These are phyloP conservation scores for Thalassarche chlororhynchos DNA, from an alignment of 2,113 vertebrate species.

Conservation along the genomic window DNA sequence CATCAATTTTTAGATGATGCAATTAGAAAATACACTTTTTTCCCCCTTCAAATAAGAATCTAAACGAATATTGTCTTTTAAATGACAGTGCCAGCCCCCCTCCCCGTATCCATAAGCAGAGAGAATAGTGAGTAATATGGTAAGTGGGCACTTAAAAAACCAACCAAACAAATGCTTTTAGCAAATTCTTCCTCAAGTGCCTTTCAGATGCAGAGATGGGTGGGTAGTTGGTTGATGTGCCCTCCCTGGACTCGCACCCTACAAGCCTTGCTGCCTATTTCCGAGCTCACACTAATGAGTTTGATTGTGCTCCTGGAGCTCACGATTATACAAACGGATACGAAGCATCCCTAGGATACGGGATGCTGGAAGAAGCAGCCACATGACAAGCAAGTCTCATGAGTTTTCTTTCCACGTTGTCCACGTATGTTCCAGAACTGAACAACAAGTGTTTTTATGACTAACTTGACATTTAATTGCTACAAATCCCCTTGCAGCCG, in stretches of 20 bases:
- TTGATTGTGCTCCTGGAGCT: background rate
- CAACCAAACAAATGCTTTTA: background rate
- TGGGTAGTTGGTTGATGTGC: background rate
- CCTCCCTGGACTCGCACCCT: background rate
- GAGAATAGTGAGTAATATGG: background rate
- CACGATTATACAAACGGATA: fast-evolving
- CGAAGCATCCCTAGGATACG: fast-evolving
- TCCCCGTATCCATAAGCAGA: background rate
- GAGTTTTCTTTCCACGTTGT: background rate
- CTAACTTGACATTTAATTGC: background rate
- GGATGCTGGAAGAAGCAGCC: background rate
- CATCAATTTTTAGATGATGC: background rate
- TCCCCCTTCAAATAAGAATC: background rate
- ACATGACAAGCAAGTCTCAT: background rate
- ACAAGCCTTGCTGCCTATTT: background rate
- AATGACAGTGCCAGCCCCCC: background rate
- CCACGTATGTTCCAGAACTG: background rate
- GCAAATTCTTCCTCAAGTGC: slow-evolving; percentile 24
- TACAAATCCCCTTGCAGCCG: background rate
- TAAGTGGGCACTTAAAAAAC: background rate
- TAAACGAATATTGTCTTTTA: background rate
- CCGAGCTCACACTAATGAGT: fast-evolving
- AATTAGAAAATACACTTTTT: background rate
- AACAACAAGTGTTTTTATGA: background rate
- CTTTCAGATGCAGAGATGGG: background rate